A percentile compares a stretch with the other conserved stretches of the same genome.
Evolutionary conservation across 2,113 vertebrate species (phyloP).

Genomic region (Eupsittula cactorum): DNA sequence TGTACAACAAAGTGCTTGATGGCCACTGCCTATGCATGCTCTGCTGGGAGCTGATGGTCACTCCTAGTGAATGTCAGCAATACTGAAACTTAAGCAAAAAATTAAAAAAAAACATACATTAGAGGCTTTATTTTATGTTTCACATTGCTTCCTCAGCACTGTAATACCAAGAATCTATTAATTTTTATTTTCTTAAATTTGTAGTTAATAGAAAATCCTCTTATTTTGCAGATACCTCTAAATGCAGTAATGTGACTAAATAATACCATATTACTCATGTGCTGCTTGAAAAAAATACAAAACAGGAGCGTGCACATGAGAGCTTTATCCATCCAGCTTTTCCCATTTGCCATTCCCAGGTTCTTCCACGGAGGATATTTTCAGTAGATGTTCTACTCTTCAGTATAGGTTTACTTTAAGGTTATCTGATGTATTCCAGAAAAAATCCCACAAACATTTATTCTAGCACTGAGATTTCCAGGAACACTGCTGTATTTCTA

Average conservation of each 20-base stretch:
- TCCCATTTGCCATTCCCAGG: background rate
- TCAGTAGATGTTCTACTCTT: background rate
- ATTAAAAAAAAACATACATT: background rate
- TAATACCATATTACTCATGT: background rate
- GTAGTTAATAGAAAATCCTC: background rate
- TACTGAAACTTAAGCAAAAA: background rate
- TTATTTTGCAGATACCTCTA: background rate
- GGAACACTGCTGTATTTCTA: background rate
- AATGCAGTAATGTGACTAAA: background rate
- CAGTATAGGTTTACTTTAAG: background rate
- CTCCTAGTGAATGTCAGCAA: background rate
- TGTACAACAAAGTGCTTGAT: background rate
- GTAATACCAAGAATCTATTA: background rate
- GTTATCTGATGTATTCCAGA: background rate
- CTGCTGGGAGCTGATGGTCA: background rate
- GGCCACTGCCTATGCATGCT: accelerated
- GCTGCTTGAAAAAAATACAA: background rate
- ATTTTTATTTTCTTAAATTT: background rate
- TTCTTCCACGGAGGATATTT: background rate
- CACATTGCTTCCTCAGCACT: background rate
- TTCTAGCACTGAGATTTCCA: background rate
- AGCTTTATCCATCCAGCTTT: background rate
- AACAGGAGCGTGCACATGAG: background rate
- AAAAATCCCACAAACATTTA: background rate
- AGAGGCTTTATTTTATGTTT: background rate